A percentile compares a stretch with the other conserved stretches of the same genome.
These are phyloP conservation scores for Leptinotarsa lineolata DNA, from an alignment of 1,140 invertebrate species.

Conservation along the genomic window DNA sequence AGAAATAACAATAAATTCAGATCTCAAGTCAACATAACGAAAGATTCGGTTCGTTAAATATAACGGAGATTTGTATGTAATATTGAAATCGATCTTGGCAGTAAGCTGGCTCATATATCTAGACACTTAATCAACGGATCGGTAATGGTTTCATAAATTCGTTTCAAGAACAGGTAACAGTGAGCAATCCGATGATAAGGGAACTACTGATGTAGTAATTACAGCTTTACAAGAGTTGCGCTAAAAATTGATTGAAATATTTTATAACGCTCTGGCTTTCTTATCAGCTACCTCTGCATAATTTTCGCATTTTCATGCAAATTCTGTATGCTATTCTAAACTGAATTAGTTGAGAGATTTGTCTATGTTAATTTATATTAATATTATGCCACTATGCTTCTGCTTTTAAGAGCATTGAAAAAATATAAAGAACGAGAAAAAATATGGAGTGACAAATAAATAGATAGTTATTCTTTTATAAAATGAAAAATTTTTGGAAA, in stretches of 20 bases:
- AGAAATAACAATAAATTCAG: no score
- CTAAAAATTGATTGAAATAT: conserved; percentile 8
- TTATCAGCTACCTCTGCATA: conserved; percentile 6
- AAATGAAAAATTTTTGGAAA: no score
- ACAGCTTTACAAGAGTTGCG: not conserved
- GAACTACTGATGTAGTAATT: conserved; percentile 6
- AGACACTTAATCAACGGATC: not conserved
- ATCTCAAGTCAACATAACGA: no score
- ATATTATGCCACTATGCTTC: not conserved
- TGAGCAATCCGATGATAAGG: conserved; percentile 1
- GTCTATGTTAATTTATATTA: not conserved
- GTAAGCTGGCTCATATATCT: not conserved
- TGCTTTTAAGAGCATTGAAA: not conserved
- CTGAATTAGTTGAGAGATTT: not conserved
- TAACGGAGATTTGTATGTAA: not conserved
- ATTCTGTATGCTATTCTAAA: not conserved
- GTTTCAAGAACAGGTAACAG: conserved; percentile 5
- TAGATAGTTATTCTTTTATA: no score
- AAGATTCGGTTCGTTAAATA: no score
- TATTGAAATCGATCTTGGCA: not conserved
- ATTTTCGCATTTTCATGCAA: not conserved
- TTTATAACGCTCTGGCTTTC: not conserved
- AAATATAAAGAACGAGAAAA: not conserved
- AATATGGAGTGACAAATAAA: no score
- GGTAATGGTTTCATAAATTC: conserved; percentile 6